A percentile compares a stretch with the other conserved stretches of the same genome.
phyloP scores from a whole-genome alignment of 2,797 vertebrate species.

The Muscicapa striata region DNA sequence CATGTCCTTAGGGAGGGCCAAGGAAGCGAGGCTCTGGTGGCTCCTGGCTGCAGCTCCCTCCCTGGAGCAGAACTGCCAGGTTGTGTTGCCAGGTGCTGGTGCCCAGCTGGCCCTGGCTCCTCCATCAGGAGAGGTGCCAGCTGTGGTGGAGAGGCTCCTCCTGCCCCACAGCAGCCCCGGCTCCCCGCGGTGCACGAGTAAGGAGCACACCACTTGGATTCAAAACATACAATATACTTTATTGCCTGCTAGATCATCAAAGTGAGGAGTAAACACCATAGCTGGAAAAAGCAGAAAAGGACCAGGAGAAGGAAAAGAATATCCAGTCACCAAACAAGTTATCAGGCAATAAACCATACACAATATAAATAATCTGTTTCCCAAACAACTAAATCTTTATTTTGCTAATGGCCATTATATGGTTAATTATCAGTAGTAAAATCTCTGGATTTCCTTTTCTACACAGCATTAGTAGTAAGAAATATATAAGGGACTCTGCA shows the following conservation, averaged over 20 bases:
- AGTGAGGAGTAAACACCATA: slow-evolving; percentile 75
- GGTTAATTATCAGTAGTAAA: slow-evolving; percentile 76
- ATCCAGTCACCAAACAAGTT: slow-evolving; percentile 77
- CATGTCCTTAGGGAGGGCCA: accelerated
- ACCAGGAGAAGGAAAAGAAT: slow-evolving; percentile 70
- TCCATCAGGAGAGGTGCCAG: background rate
- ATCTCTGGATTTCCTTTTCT: slow-evolving; percentile 71
- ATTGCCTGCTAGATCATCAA: slow-evolving; percentile 78
- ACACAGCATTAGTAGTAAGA: slow-evolving; percentile 69
- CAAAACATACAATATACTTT: slow-evolving; percentile 76
- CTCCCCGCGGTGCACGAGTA: background rate
- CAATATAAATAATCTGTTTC: slow-evolving; percentile 76
- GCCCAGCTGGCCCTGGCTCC: background rate
- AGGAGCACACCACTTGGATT: slow-evolving; percentile 60
- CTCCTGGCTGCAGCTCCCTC: background rate
- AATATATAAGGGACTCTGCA: slow-evolving; percentile 68
- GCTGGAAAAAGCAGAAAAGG: slow-evolving; percentile 74
- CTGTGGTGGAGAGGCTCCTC: background rate
- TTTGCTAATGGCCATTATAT: slow-evolving; percentile 66
- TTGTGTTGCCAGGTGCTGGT: background rate
- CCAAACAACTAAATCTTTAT: slow-evolving; percentile 73
- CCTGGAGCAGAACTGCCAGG: background rate
- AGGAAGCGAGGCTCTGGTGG: background rate
- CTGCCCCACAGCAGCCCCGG: background rate
- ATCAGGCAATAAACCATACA: slow-evolving; percentile 76